Evolutionary conservation across 2,888 invertebrate species (phyloP).

Genomic region (Drosophila siamana): DNA sequence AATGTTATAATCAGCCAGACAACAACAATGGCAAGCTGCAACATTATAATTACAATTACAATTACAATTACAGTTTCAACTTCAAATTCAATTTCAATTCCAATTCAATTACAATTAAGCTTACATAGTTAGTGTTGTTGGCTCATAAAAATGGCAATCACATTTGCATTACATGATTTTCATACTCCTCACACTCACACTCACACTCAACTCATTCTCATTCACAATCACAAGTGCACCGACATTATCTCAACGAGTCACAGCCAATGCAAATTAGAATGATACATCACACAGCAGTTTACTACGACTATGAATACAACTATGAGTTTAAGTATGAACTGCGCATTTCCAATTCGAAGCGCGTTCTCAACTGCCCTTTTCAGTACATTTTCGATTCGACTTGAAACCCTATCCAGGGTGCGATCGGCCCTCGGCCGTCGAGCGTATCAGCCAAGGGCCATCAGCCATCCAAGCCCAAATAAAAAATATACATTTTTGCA

Average conservation of each 20-base stretch:
- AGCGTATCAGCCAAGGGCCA: constrained; percentile 42
- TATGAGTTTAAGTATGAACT: constrained; percentile 30
- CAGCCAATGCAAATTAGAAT: constrained; percentile 53
- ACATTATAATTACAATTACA: constrained; percentile 45
- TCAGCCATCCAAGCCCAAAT: constrained; percentile 19
- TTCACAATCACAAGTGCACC: constrained; percentile 18
- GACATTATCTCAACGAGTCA: constrained; percentile 25
- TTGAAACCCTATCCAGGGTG: constrained; percentile 45
- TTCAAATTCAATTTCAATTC: constrained; percentile 25
- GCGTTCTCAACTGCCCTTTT: constrained; percentile 25
- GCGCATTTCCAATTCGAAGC: constrained; percentile 61
- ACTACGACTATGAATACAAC: not conserved
- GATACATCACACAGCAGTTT: constrained; percentile 23
- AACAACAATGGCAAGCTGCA: constrained; percentile 31
- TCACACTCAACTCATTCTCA: constrained; percentile 25
- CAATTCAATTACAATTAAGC: constrained; percentile 21
- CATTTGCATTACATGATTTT: constrained; percentile 72
- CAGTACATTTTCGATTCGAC: constrained; percentile 9
- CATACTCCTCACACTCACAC: constrained; percentile 24
- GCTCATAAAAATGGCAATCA: constrained; percentile 68
- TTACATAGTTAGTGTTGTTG: constrained; percentile 31
- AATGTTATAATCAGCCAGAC: constrained; percentile 54
- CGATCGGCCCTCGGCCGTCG: constrained; percentile 38
- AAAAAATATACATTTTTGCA: constrained; percentile 13
- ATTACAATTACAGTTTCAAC: constrained; percentile 28